Base-by-base conservation (phyloP, 2,888 invertebrate genomes). In the Harmothoe impar region DNA sequence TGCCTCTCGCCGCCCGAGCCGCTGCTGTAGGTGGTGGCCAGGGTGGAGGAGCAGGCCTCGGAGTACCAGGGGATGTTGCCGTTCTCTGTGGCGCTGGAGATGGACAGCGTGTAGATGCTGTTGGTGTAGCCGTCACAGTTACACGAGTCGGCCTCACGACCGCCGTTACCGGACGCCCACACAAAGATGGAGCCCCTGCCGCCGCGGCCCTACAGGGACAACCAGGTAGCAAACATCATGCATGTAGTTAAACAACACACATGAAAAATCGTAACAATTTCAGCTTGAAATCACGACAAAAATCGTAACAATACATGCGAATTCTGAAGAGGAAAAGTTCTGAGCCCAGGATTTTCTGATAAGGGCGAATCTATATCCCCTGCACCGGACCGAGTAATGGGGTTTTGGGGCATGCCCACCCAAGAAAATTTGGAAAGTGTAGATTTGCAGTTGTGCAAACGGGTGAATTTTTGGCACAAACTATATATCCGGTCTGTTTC, bases 51-150 rank as follows among this genome's bases (percentile, higher is more conserved):
- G 96, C 99, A 99, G 93, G 99, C 98, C 96, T 99, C 99, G n/a
- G 98, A 98, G 96, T 99, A 99, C 96, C 96, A 94, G 97, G 97
- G 96, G 98, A 99, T 92, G 98, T 99, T 95, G 31, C 96, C 96
- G 86, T 96, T 95, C 94, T 97, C 96, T 31, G 96, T 96, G 23
- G 96, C 96, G 94, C 99, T 98, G 91, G 98, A 98, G 96, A 99
- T 99, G 85, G 99, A 99, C 94, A 99, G 96, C 29, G 99, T 99
- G 98, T 99, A 99, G 95, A 99, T 99, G 91, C 98, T 98, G 96
- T 99, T 99, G 90, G 99, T 99, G 96, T 99, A 99, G 43, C 99
- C 99, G 96, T 99, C 99, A 96, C 99, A 99, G 96, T 99, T 99
- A 96, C 99, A 99, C 96, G 99, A 99, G 93, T 96, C 96, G 25